phyloP scores from a whole-genome alignment of 1,140 invertebrate genomes.

The Muscidifurax raptorellus region DNA sequence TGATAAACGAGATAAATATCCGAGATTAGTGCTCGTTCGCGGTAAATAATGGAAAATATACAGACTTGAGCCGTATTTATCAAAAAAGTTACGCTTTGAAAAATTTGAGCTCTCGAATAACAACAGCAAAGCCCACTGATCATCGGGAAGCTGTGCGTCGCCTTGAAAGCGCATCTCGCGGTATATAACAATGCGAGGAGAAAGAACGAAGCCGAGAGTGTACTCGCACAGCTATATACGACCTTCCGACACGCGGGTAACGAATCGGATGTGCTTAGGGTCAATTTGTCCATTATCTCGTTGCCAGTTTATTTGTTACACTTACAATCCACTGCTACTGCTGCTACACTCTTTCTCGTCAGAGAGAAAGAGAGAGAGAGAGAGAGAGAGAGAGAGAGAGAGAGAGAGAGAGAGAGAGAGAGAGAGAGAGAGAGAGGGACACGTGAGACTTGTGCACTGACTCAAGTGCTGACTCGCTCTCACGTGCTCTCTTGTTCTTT shows the following conservation, averaged over 20 bases:
- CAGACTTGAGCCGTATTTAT: too few relatives aligned
- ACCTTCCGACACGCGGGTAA: constrained; percentile 67
- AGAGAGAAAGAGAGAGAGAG: background rate
- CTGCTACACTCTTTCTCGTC: background rate
- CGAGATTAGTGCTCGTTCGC: too few relatives aligned
- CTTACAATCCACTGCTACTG: constrained; percentile 53
- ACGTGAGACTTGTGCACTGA: constrained; percentile 13
- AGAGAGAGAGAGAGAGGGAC: background rate
- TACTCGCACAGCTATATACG: constrained; percentile 31
- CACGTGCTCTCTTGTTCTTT: background rate
- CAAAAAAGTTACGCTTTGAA: too few relatives aligned
- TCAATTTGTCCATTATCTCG: constrained; percentile 73
- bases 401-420: background rate
- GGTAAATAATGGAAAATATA: too few relatives aligned
- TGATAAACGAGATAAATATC: too few relatives aligned
- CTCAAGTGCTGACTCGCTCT: background rate
- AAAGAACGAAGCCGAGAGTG: constrained; percentile 17
- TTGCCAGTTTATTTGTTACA: constrained; percentile 72
- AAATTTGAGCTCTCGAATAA: too few relatives aligned
- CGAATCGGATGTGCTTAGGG: constrained; percentile 70
- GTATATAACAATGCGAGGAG: background rate
- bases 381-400: background rate
- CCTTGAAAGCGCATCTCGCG: background rate
- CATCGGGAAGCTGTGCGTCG: background rate
- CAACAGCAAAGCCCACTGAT: background rate